Evolutionary conservation across 2,888 invertebrate genomes (phyloP), one percentile per base, ranked within the genome.

Genomic region (Lasioglossum oenotherae): DNA sequence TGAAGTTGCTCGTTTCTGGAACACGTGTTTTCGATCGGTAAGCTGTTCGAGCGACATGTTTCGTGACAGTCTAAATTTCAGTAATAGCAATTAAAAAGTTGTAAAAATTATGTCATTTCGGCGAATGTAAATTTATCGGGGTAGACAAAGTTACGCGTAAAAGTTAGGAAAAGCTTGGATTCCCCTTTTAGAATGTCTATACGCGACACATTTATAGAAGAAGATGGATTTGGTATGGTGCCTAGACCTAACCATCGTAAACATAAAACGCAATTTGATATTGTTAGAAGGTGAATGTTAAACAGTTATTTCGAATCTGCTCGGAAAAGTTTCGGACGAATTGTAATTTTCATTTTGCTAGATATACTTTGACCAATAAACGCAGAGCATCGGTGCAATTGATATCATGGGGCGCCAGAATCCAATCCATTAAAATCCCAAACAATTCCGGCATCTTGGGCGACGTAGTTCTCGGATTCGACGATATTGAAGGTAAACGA

Each of bases 391-490:
- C 92, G 57, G 95, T 96, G 5, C 94, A 95, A 88, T 90, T 96
- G 49, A 95, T 96, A 38, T 95, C 95, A 79, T 96, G 96, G 93
- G 96, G 96, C n/a, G 96, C 96, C 5, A 95, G 96, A 19, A 95
- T 97, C 71, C 96, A 96, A 4, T 95, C 96, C 2, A 93, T 97
- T 27, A 93, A 93, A 87, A 94, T 96, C 27, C 96, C 96, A 0
- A 96, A 96, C 91, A 95, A 94, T 69, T 91, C 95, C 67, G 96
- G 96, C 23, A 92, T 95, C 72, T 35, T 96, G 4, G 95, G 95
- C 4, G 96, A 97, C 92, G 94, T 97, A 49, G 95, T 95, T 3
- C 93, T 96, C 23, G 96, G 96, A 69, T 96, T 96, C 91, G 96
- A 96, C 90, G 93, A 94, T 82, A 92, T 96, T 67, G 91, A 95